Conservation (phyloP, 2,113 vertebrate genomes). For the Ochotona curzoniae region DNA sequence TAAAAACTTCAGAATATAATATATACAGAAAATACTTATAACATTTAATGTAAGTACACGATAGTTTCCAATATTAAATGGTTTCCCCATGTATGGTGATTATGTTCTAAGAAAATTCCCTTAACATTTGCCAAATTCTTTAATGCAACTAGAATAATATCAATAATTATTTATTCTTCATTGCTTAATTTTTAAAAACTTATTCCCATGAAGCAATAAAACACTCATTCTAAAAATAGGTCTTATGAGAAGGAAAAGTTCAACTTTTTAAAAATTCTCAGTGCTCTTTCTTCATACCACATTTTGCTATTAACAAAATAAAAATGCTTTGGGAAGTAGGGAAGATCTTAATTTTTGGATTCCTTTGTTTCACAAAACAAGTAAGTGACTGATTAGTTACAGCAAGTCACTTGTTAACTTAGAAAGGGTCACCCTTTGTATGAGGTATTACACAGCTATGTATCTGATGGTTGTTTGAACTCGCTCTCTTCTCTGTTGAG, state of each 20-base stretch:
- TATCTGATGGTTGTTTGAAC: conserved; percentile 17
- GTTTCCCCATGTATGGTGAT: neutral
- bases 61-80: conserved; percentile 29
- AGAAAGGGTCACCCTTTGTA: neutral
- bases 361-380: neutral
- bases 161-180: neutral
- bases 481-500: neutral
- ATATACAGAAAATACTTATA: conserved; percentile 23
- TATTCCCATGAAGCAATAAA: conserved; percentile 11
- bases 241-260: neutral
- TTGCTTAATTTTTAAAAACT: neutral
- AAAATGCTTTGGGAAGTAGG: neutral
- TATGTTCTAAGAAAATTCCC: neutral
- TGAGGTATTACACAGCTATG: neutral
- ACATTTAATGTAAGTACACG: neutral
- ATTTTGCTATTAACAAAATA: neutral
- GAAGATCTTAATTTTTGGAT: neutral
- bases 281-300: neutral
- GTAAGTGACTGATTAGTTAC: neutral
- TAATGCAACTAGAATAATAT: conserved; percentile 8
- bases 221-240: neutral
- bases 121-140: conserved; percentile 9
- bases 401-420: neutral
- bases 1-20: conserved; percentile 10
- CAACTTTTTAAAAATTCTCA: neutral